A percentile compares a stretch with the other conserved stretches of the same genome.
Conservation (phyloP, 2,888 invertebrate species). For the Urechis unicinctus region DNA sequence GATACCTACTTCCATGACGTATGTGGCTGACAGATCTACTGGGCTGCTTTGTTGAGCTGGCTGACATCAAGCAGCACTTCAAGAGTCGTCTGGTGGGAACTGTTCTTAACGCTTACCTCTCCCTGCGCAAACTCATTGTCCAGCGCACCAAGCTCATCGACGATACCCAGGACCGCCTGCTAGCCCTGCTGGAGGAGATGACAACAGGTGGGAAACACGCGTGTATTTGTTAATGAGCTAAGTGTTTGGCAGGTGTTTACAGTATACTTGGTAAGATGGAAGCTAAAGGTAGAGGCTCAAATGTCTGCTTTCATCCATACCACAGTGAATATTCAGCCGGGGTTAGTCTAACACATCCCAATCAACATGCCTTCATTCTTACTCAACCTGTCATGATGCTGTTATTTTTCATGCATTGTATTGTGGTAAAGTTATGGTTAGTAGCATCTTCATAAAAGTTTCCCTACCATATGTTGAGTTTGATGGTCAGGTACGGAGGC, state of each 20-base stretch:
- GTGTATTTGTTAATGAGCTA: not conserved
- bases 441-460: no score
- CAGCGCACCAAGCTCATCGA: slow-evolving; percentile 91
- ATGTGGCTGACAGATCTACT: slow-evolving; percentile 68
- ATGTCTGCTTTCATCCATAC: no score
- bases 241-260: not conserved
- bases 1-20: no score
- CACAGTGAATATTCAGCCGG: no score
- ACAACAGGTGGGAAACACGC: slow-evolving; percentile 66
- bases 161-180: slow-evolving; percentile 89
- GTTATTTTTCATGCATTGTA: no score
- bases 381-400: no score
- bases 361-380: no score
- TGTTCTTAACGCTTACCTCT: slow-evolving; percentile 88
- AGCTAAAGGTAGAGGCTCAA: not conserved
- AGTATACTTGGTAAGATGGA: not conserved
- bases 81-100: slow-evolving; percentile 83
- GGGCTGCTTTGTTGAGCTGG: slow-evolving; percentile 80
- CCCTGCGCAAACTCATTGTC: slow-evolving; percentile 80
- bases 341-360: no score
- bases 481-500: slow-evolving; percentile 71
- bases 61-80: slow-evolving; percentile 79
- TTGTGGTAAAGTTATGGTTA: no score
- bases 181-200: slow-evolving; percentile 90
- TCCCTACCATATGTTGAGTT: no score